Evolutionary conservation across 2,113 vertebrate genomes (phyloP).

Genomic region (Sciurus niger): DNA sequence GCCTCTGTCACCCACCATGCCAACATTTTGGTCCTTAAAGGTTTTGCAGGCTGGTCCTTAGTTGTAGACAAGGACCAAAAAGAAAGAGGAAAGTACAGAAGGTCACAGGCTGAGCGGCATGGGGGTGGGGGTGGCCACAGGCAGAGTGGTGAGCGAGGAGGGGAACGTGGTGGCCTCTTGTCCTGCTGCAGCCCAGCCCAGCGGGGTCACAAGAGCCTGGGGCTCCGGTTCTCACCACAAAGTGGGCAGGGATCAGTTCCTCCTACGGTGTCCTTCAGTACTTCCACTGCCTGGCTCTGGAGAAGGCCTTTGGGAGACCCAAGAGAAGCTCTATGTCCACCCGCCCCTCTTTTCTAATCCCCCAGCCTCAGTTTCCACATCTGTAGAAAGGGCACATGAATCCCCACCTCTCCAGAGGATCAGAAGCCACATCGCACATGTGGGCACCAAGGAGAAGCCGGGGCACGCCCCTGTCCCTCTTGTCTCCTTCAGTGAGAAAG

Average conservation of each 20-base stretch:
- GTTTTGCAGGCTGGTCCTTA: neutral
- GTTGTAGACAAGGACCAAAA: neutral
- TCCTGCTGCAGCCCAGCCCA: neutral
- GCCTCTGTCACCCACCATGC: neutral
- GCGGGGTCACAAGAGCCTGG: neutral
- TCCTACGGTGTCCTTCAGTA: neutral
- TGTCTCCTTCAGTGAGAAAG: neutral
- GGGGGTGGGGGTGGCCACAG: neutral
- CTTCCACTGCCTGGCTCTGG: neutral
- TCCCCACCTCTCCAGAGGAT: neutral
- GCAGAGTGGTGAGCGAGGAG: neutral
- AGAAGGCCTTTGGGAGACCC: neutral
- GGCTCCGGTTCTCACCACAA: neutral
- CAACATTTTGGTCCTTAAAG: neutral
- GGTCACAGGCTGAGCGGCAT: neutral
- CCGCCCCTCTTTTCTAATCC: neutral
- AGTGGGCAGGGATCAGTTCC: neutral
- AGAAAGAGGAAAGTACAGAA: neutral
- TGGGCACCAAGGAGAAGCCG: neutral
- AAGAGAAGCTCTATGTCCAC: neutral
- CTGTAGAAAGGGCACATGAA: conserved; percentile 44
- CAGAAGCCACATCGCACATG: neutral
- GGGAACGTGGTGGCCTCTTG: neutral
- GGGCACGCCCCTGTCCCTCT: neutral
- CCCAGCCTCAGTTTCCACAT: conserved; percentile 69